Percentiles rank a stretch among this genome's conserved stretches.
Conservation (phyloP, 2,888 invertebrate species). For the Tetranychus piercei region DNA sequence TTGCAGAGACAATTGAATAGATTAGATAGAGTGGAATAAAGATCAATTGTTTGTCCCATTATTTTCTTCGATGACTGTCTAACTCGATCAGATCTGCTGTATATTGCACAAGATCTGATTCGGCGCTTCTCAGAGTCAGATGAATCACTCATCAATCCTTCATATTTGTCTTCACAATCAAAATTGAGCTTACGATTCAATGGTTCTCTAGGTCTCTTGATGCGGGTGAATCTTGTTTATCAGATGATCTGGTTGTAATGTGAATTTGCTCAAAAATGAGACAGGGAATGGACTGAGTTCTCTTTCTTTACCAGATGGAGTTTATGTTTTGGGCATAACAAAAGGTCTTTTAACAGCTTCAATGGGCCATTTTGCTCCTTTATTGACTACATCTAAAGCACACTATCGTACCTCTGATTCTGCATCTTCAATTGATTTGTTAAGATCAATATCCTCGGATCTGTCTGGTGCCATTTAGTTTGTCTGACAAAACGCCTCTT, state of each 20-base stretch:
- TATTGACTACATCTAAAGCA: not conserved
- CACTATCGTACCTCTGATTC: not conserved
- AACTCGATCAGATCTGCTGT: not conserved
- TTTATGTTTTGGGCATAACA: not conserved
- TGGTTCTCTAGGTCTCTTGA: not conserved
- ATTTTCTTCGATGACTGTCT: not conserved
- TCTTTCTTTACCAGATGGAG: not conserved
- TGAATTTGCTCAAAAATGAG: conserved; percentile 1
- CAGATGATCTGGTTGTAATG: not conserved
- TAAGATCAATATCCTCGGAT: not conserved
- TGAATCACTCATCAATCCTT: not conserved
- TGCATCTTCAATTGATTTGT: not conserved
- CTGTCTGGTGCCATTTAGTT: not conserved
- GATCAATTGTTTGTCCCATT: conserved; percentile 2
- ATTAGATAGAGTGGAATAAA: not conserved
- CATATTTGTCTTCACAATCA: not conserved
- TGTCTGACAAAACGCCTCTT: not conserved
- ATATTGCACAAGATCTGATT: not conserved
- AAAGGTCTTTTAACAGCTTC: not conserved
- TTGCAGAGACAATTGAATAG: conserved; percentile 5
- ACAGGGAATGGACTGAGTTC: conserved; percentile 6
- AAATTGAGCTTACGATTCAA: not conserved
- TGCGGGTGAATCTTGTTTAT: not conserved
- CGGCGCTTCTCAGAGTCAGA: not conserved
- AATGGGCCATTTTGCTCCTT: not conserved